Evolutionary conservation across 2,797 vertebrate species (phyloP).

Genomic region (Agapornis canus): DNA sequence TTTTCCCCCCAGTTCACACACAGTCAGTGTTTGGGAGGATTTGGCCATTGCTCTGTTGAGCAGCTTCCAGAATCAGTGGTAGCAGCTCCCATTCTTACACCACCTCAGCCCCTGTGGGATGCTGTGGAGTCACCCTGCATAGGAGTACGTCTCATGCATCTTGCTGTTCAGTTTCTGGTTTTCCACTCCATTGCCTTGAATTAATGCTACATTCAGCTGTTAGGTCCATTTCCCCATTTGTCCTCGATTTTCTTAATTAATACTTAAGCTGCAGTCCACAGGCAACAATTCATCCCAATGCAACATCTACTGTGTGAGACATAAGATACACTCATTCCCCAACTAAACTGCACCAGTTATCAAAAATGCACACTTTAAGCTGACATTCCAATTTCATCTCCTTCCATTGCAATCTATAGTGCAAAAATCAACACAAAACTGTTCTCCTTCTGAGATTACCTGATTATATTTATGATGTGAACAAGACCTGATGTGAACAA

Average conservation of each 20-base stretch:
- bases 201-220: neutral
- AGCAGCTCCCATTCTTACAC: neutral
- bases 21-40: neutral
- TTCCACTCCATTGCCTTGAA: neutral
- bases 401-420: neutral
- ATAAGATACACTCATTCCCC: neutral
- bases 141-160: too few species aligned
- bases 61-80: neutral
- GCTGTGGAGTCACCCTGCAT: neutral
- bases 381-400: neutral
- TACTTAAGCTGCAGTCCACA: neutral
- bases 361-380: neutral
- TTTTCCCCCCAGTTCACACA: neutral
- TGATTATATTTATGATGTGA: neutral
- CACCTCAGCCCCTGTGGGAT: accelerated
- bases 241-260: neutral
- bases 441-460: neutral
- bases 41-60: neutral
- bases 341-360: neutral
- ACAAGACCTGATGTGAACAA: neutral
- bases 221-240: neutral
- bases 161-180: neutral
- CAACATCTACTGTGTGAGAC: accelerated
- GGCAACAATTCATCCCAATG: neutral
- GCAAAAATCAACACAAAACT: neutral